Conservation (phyloP, 2,888 invertebrate genomes). For the Sussaba pulchella region DNA sequence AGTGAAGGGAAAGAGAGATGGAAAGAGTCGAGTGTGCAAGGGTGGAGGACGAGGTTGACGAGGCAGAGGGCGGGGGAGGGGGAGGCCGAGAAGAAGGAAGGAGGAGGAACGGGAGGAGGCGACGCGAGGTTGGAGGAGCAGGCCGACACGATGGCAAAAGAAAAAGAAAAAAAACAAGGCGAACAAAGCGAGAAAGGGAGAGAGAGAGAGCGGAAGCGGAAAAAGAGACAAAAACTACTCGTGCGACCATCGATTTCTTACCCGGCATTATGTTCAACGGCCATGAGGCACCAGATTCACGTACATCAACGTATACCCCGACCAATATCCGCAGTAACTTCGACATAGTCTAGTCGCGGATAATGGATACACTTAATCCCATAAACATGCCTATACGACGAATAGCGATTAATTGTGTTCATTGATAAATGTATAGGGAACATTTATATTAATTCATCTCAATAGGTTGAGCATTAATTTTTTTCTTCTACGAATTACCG, state of each 20-base stretch:
- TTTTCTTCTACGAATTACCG: too few species aligned
- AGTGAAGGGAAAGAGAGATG: slow-evolving; percentile 60
- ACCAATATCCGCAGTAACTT: slow-evolving; percentile 7
- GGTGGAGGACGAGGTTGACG: slow-evolving; percentile 24
- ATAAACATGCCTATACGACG: background rate
- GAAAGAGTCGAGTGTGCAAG: slow-evolving; percentile 51
- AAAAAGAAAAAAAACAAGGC: slow-evolving; percentile 57
- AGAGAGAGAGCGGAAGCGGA: slow-evolving; percentile 59
- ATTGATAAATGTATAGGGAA: background rate
- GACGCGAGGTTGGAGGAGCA: slow-evolving; percentile 36
- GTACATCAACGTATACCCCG: slow-evolving; percentile 27
- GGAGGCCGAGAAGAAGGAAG: background rate
- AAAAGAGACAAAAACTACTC: slow-evolving; percentile 64
- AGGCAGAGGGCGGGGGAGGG: slow-evolving; percentile 35
- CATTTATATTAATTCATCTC: too few species aligned
- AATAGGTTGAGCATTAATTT: too few species aligned
- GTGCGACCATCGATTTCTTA: slow-evolving; percentile 38
- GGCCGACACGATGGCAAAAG: slow-evolving; percentile 47
- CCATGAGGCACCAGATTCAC: slow-evolving; percentile 53
- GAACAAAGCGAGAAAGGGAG: slow-evolving; percentile 64
- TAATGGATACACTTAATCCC: slow-evolving; percentile 16
- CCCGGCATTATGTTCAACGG: slow-evolving; percentile 72
- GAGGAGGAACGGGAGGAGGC: slow-evolving; percentile 3
- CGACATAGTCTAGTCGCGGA: slow-evolving; percentile 9
- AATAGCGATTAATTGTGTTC: background rate